phyloP scores from a whole-genome alignment of 2,113 vertebrate genomes.

The Myrmecophaga tridactyla region DNA sequence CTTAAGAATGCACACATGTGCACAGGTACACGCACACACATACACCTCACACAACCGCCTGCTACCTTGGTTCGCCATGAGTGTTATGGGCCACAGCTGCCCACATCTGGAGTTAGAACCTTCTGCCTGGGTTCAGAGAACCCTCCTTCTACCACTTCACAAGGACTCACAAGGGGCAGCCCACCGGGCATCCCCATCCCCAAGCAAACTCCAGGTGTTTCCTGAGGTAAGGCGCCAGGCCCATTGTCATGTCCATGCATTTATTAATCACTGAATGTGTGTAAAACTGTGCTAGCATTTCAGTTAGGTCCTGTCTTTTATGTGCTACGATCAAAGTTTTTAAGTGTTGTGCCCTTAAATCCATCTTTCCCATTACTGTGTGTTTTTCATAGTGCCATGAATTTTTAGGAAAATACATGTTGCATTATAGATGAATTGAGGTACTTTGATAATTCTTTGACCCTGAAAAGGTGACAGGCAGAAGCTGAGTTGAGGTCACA shows the following conservation, averaged over 20 bases:
- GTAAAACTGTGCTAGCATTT: accelerated
- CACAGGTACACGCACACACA: accelerated
- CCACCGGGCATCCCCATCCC: accelerated
- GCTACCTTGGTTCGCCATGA: accelerated
- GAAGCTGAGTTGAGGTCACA: not conserved
- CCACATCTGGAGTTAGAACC: accelerated
- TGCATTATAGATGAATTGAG: not conserved
- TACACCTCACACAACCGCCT: accelerated
- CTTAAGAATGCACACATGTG: accelerated
- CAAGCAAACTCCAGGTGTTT: no score
- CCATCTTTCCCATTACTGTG: accelerated
- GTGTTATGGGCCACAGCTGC: accelerated
- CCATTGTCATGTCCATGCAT: accelerated
- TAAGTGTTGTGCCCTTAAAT: accelerated
- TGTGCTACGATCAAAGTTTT: not conserved
- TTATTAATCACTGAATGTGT: accelerated
- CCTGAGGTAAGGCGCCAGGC: accelerated
- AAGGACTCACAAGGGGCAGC: accelerated
- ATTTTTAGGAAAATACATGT: accelerated
- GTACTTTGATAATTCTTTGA: not conserved
- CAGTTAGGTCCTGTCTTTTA: not conserved
- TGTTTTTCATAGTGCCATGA: no score
- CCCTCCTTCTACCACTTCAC: not conserved
- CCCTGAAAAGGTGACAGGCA: not conserved
- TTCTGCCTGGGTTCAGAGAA: accelerated